Percentiles rank a stretch among this genome's conserved stretches.
phyloP scores from a whole-genome alignment of 2,797 vertebrate genomes.

The Huso huso region DNA sequence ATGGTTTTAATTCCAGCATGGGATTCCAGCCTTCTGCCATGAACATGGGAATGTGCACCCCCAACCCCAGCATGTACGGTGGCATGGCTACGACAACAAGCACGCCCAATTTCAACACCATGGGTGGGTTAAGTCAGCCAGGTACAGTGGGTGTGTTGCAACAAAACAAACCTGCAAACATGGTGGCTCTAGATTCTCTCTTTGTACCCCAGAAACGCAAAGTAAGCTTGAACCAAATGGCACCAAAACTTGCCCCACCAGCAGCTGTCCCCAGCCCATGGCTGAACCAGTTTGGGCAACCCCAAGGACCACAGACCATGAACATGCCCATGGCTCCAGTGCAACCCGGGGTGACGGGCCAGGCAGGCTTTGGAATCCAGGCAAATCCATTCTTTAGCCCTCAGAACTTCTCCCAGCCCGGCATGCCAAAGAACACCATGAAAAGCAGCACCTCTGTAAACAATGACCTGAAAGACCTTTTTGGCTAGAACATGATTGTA shows the following conservation, averaged over 20 bases:
- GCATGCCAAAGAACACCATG: constrained; percentile 58
- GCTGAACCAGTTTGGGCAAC: constrained; percentile 75
- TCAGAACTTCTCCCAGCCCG: constrained; percentile 82
- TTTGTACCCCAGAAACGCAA: constrained; percentile 86
- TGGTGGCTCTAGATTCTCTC: constrained; percentile 86
- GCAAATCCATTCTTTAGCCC: constrained; percentile 94
- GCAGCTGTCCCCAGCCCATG: constrained; percentile 59
- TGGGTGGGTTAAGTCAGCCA: constrained; percentile 54
- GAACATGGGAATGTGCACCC: constrained; percentile 60
- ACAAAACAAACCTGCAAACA: constrained; percentile 57
- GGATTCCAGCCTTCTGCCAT: constrained; percentile 73
- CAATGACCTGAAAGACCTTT: constrained; percentile 94
- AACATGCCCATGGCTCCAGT: constrained; percentile 54
- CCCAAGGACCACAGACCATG: constrained; percentile 53
- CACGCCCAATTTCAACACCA: constrained; percentile 72
- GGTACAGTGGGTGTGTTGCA: constrained; percentile 32
- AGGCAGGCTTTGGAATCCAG: constrained; percentile 83
- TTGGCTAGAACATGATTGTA: constrained; percentile 62
- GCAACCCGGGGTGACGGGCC: constrained; percentile 51
- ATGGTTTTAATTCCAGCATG: constrained; percentile 73
- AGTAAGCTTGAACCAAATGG: constrained; percentile 89
- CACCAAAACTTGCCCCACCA: constrained; percentile 52
- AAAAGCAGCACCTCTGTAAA: constrained; percentile 79
- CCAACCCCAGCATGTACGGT: constrained; percentile 65
- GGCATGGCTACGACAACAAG: constrained; percentile 65